These are phyloP conservation scores for Dasypolia templi DNA, from an alignment of 2,888 invertebrate genomes.

Conservation along the genomic window DNA sequence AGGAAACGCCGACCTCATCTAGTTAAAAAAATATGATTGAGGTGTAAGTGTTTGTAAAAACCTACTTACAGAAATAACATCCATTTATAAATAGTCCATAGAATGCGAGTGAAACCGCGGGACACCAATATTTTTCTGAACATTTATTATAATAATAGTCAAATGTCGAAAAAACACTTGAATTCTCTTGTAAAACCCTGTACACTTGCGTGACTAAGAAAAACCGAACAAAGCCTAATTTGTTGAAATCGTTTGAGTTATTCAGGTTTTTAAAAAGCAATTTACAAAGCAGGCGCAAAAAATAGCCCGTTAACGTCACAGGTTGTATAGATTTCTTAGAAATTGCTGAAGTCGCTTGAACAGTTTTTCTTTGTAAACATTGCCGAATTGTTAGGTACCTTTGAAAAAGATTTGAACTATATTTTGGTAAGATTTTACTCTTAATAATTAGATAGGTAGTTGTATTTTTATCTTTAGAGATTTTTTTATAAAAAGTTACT, in stretches of 20 bases:
- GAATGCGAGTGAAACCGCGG: too few relatives aligned
- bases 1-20: too few relatives aligned
- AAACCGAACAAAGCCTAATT: constrained; percentile 54
- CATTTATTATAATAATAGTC: too few relatives aligned
- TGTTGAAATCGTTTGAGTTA: constrained; percentile 59
- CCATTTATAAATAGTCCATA: too few relatives aligned
- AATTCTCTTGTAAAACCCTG: neutral
- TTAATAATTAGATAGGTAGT: neutral
- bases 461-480: neutral
- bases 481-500: neutral
- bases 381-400: constrained; percentile 6
- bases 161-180: constrained; percentile 22
- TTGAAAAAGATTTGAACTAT: neutral
- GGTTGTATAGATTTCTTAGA: constrained; percentile 50
- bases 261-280: constrained; percentile 61
- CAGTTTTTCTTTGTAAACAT: constrained; percentile 18
- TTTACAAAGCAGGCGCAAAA: constrained; percentile 47
- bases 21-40: too few relatives aligned
- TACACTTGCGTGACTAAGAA: constrained; percentile 54
- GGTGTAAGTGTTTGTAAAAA: too few relatives aligned
- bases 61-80: too few relatives aligned
- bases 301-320: constrained; percentile 48
- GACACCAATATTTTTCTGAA: too few relatives aligned
- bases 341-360: constrained; percentile 28
- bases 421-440: neutral